Evolutionary conservation across 2,888 invertebrate species (phyloP).

Genomic region (Lepidonotus clava): DNA sequence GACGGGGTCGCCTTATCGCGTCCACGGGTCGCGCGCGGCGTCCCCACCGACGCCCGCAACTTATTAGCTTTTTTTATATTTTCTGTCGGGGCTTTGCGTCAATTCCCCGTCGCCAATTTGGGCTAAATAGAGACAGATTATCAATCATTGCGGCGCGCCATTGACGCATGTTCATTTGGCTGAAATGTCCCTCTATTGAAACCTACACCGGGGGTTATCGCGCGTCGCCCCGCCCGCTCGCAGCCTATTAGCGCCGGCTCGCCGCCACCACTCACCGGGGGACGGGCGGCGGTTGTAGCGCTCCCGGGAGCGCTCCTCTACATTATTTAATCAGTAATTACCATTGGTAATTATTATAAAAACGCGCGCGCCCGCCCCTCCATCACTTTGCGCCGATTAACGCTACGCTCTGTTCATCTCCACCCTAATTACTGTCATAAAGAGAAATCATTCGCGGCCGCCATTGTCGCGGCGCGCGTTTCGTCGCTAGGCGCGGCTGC

Average conservation of each 20-base stretch:
- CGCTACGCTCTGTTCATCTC: slow-evolving; percentile 33
- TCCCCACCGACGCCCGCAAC: neutral
- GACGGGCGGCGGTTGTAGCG: neutral
- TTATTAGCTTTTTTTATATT: slow-evolving; percentile 48
- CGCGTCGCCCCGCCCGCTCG: no score
- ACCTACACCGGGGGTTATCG: neutral
- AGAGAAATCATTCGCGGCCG: slow-evolving; percentile 34
- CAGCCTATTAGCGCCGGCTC: neutral
- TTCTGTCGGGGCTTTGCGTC: slow-evolving; percentile 9
- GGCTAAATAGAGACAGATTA: slow-evolving; percentile 49
- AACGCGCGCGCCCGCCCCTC: neutral
- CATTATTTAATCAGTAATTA: slow-evolving; percentile 47
- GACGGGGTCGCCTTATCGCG: slow-evolving; percentile 31
- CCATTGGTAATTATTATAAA: slow-evolving; percentile 41
- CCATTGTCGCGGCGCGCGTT: neutral
- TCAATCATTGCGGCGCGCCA: slow-evolving; percentile 25
- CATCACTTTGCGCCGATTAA: slow-evolving; percentile 46
- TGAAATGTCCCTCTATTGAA: no score
- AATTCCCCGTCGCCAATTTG: slow-evolving; percentile 29
- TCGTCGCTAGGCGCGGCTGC: no score
- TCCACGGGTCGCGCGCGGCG: neutral
- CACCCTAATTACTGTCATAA: slow-evolving; percentile 29
- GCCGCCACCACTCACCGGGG: neutral
- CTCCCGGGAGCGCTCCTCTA: neutral
- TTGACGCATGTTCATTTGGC: slow-evolving; percentile 14